Evolutionary conservation across 1,140 invertebrate genomes (phyloP), one percentile per base, ranked within the genome.

Genomic region (Ceratina japonica): DNA sequence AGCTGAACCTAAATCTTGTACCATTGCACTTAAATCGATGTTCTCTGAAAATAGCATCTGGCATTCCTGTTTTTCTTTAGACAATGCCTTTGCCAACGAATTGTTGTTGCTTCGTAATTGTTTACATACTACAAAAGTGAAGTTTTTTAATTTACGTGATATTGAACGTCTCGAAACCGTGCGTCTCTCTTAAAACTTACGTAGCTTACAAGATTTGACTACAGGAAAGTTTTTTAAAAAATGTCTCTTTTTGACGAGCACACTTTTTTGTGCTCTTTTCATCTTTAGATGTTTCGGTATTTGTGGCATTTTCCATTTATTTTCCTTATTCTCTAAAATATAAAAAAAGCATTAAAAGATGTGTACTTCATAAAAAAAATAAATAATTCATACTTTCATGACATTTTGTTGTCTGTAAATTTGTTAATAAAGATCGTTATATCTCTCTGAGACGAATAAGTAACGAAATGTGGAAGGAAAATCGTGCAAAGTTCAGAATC

Each of bases 31-130:
- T 44, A 91, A 71, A 54, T 79, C 83, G 64, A 91, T 63, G 84
- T 90, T 91, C 75, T 89, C 82, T 0, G 85, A 52, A 73, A 87
- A 90, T 49, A 91, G 69, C 18, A 85, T 62, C 54, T 90, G 87
- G 51, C 24, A 74, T 24, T 89, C 89, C 59, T 91, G 85, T 75
- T 90, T 91, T 31, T 91, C 86, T 15, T 88, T 80, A 0, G 87
- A 86, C 0, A 91, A 79, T 1, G 90, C 89, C 15, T 84, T 91
- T 0, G 91, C 91, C 16, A 91, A 81, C 5, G 79, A 85, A 76
- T 77, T 87, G 70, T 91, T 91, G 61, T 91, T 91, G 4, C 20
- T 82, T 62, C 89, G 89, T 7, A 91, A 68, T 64, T 90, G 87
- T 51, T 90, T 83, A 20, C 86, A 91, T 18, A 87, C 89, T 91